A percentile compares a stretch with the other conserved stretches of the same genome.
phyloP scores from a whole-genome alignment of 2,113 vertebrate genomes.

The Platysteira castanea region DNA sequence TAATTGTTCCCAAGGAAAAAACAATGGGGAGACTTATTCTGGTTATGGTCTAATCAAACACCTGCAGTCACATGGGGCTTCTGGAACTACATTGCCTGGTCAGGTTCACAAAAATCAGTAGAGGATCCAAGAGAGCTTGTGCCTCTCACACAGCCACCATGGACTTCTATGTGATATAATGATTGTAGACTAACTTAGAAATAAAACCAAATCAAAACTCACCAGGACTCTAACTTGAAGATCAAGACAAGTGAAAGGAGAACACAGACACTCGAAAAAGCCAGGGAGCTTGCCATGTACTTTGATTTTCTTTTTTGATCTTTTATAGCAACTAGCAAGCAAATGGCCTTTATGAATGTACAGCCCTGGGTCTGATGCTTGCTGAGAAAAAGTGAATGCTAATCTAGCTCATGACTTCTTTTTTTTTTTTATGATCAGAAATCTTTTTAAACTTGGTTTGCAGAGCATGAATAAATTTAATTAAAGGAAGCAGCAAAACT shows the following conservation, averaged over 20 bases:
- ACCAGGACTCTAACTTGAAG: not conserved
- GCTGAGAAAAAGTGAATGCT: not conserved
- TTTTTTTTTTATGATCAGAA: not conserved
- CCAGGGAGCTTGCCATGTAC: not conserved
- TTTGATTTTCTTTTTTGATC: not conserved
- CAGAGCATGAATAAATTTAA: conserved; percentile 2
- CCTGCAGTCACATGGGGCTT: not conserved
- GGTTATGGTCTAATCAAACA: not conserved
- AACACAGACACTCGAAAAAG: not conserved
- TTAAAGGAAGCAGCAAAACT: conserved; percentile 22
- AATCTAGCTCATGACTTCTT: not conserved
- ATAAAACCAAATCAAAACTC: not conserved
- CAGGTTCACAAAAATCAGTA: not conserved
- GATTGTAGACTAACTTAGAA: not conserved
- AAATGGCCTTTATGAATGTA: not conserved
- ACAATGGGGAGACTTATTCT: not conserved
- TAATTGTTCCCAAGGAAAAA: not conserved
- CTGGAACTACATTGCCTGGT: not conserved
- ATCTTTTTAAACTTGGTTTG: not conserved
- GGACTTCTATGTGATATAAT: not conserved
- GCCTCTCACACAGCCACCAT: not conserved
- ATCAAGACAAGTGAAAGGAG: not conserved
- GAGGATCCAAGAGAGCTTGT: not conserved
- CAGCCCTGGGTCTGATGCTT: not conserved
- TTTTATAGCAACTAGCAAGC: not conserved